Percentiles rank a stretch among this genome's conserved stretches.
Conservation (phyloP, 2,797 vertebrate species). For the Bovichtus diacanthus region DNA sequence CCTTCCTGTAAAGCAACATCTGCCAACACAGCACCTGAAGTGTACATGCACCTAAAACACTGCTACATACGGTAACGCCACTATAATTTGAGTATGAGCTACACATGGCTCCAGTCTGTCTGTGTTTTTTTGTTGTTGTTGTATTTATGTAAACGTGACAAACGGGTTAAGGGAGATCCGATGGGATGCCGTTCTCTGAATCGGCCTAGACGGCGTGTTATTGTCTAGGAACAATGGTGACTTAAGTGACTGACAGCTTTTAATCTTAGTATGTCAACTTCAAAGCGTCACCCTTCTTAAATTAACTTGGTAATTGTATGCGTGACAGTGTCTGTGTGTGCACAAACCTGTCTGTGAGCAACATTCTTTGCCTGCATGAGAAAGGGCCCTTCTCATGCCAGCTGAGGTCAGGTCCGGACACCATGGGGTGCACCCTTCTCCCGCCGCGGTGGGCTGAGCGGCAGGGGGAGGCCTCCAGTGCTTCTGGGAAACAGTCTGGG, state of each 20-base stretch:
- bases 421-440: slow-evolving; percentile 70
- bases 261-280: neutral
- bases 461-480: slow-evolving; percentile 67
- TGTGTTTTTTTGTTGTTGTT: neutral
- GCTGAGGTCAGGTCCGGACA: slow-evolving; percentile 74
- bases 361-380: slow-evolving; percentile 57
- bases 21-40: slow-evolving; percentile 33
- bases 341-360: slow-evolving; percentile 19
- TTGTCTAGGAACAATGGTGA: neutral
- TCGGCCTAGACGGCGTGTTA: neutral
- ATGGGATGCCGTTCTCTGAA: neutral
- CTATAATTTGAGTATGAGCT: slow-evolving; percentile 13
- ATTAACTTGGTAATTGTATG: slow-evolving; percentile 23
- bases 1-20: slow-evolving; percentile 58
- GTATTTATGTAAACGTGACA: slow-evolving; percentile 18
- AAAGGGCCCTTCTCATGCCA: slow-evolving; percentile 45
- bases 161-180: slow-evolving; percentile 2
- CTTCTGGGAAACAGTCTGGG: slow-evolving; percentile 84
- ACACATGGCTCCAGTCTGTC: slow-evolving; percentile 33
- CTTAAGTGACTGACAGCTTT: neutral
- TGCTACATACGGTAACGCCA: neutral
- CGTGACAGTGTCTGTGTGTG: slow-evolving; percentile 27
- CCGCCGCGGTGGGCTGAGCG: slow-evolving; percentile 58
- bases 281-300: neutral
- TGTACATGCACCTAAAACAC: slow-evolving; percentile 4